Evolutionary conservation across 37 sponge, comb jelly and placozoan genomes (phyloP).

Genomic region (Aplysina aerophoba): DNA sequence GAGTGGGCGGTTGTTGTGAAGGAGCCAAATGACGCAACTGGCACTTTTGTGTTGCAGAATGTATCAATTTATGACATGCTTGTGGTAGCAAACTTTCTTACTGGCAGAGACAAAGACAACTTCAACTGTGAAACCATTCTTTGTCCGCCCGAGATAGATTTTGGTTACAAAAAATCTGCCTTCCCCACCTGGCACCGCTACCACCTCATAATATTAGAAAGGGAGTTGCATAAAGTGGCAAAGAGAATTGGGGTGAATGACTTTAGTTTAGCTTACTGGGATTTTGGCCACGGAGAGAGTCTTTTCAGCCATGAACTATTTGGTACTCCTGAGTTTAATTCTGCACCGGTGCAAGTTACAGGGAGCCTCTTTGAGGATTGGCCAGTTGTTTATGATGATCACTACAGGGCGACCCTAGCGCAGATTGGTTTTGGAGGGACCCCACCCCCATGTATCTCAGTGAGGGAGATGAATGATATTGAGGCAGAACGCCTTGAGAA

Average conservation of each 20-base stretch:
- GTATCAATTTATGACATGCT: slow-evolving; percentile 26
- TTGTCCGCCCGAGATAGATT: no score
- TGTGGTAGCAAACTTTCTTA: neutral
- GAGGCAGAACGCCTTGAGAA: no score
- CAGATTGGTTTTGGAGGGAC: no score
- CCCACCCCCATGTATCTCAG: no score
- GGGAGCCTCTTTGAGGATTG: no score
- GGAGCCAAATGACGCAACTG: neutral
- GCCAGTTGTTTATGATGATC: no score
- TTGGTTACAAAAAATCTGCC: slow-evolving; percentile 16
- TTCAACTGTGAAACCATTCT: neutral
- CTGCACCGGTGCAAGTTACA: no score
- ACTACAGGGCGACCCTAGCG: no score
- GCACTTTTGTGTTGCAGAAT: neutral
- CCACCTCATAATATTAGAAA: slow-evolving; percentile 12
- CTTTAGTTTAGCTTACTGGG: slow-evolving; percentile 18
- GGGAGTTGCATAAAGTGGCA: slow-evolving; percentile 17
- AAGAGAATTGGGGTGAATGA: neutral
- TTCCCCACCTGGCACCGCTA: slow-evolving; percentile 40
- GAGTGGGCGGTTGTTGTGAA: slow-evolving; percentile 14
- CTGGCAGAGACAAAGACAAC: neutral
- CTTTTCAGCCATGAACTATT: no score
- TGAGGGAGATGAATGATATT: no score
- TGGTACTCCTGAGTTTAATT: no score
- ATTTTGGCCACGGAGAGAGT: no score